phyloP scores from a whole-genome alignment of 2,888 invertebrate genomes.

The Phalangium opilio region DNA sequence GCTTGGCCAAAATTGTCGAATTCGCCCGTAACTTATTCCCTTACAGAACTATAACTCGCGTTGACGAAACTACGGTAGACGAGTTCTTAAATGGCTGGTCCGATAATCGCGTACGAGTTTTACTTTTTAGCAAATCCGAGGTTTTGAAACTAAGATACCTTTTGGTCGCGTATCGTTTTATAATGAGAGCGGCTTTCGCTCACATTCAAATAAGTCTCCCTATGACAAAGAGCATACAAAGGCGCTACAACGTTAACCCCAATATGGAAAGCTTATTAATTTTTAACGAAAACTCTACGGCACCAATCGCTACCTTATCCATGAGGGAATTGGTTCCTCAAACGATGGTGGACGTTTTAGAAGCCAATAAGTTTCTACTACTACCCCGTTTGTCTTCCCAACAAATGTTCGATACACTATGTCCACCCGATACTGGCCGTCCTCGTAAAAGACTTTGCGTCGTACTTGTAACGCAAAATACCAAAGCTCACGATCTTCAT shows the following conservation, averaged over 20 bases:
- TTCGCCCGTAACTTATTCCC: conserved; percentile 55
- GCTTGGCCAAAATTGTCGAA: conserved; percentile 53
- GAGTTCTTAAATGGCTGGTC: conserved; percentile 66
- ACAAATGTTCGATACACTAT: conserved; percentile 64
- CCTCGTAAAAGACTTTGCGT: conserved; percentile 57
- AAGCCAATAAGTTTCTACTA: conserved; percentile 71
- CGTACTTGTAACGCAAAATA: conserved; percentile 51
- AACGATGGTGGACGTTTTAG: conserved; percentile 72
- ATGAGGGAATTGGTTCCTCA: conserved; percentile 79
- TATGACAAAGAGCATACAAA: conserved; percentile 16
- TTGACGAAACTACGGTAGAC: conserved; percentile 57
- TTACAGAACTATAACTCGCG: conserved; percentile 50
- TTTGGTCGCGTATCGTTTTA: conserved; percentile 69
- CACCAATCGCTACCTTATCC: conserved; percentile 68
- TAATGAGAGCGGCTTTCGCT: conserved; percentile 74
- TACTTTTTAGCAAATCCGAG: conserved; percentile 54
- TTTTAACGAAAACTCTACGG: conserved; percentile 66
- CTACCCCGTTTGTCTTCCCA: conserved; percentile 85
- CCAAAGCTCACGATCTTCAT: conserved; percentile 42
- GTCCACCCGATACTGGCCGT: conserved; percentile 73
- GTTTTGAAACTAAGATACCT: conserved; percentile 69
- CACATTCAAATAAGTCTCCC: conserved; percentile 34
- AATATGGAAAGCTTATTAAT: conserved; percentile 65
- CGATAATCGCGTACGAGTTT: conserved; percentile 77
- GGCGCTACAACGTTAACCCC: conserved; percentile 52